phyloP scores from a whole-genome alignment of 2,797 vertebrate species.

The Nothura maculosa region DNA sequence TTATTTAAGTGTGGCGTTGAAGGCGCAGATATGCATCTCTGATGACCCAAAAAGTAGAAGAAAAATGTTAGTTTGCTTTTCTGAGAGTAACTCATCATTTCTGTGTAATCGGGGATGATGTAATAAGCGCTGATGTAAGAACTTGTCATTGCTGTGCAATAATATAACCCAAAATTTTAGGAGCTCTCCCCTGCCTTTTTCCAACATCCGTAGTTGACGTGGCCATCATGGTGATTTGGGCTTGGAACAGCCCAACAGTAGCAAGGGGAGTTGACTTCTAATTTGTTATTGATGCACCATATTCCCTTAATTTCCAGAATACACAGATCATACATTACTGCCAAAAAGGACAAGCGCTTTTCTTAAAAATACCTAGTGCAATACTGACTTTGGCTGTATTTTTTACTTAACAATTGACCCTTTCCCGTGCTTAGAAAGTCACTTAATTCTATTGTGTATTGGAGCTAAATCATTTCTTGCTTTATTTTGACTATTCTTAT shows the following conservation, averaged over 20 bases:
- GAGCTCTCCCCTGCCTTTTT: neutral
- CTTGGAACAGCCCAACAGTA: neutral
- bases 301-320: neutral
- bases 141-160: neutral
- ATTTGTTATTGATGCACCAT: neutral
- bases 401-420: neutral
- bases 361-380: neutral
- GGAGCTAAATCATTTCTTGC: neutral
- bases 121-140: conserved; percentile 24
- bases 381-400: neutral
- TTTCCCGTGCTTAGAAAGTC: neutral
- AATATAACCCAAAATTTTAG: neutral
- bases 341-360: neutral
- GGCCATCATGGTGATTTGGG: too few relatives aligned
- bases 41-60: conserved; percentile 67
- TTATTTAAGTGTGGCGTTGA: conserved; percentile 74
- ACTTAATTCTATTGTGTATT: neutral
- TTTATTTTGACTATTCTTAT: neutral
- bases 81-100: conserved; percentile 43
- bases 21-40: conserved; percentile 64
- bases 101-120: neutral
- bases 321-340: neutral
- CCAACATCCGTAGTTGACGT: neutral
- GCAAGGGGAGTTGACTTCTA: too few relatives aligned
- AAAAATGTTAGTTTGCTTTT: conserved; percentile 45